phyloP scores from a whole-genome alignment of 2,113 vertebrate genomes.

The Gambusia affinis region DNA sequence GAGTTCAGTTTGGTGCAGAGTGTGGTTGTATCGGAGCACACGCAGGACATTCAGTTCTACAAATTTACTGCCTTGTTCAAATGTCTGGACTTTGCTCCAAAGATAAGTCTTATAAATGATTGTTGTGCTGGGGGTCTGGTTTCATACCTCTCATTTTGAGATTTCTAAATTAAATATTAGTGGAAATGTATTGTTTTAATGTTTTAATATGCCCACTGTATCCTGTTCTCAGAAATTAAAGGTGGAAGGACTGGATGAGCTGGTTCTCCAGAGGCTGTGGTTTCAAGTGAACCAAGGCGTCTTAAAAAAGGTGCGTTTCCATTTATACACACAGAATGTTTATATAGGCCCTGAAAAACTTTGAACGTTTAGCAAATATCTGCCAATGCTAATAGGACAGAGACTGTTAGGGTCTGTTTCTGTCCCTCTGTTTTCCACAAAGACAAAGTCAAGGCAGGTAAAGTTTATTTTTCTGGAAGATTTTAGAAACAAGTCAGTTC shows the following conservation, averaged over 20 bases:
- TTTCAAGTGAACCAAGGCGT: conserved; percentile 80
- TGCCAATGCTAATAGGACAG: neutral
- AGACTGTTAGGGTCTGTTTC: neutral
- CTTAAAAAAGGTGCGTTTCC: conserved; percentile 68
- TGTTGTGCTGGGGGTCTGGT: too few species aligned
- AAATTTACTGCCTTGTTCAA: neutral
- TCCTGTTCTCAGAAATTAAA: conserved; percentile 69
- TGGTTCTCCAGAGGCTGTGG: conserved; percentile 86
- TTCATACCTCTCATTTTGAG: neutral
- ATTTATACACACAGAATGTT: neutral
- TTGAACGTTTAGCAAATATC: neutral
- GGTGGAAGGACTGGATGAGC: conserved; percentile 59
- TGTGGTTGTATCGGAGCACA: too few species aligned
- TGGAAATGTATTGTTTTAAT: neutral
- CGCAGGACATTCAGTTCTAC: neutral
- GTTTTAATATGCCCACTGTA: neutral
- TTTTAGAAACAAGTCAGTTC: too few species aligned
- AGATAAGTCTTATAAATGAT: neutral
- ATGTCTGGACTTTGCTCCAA: neutral
- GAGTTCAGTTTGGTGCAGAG: neutral
- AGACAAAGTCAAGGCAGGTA: too few species aligned
- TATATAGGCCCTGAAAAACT: neutral
- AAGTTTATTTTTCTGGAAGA: too few species aligned
- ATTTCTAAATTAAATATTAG: neutral
- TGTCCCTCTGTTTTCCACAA: neutral